Base-by-base conservation (phyloP, 2,797 vertebrate species). In the Staurois parvus region DNA sequence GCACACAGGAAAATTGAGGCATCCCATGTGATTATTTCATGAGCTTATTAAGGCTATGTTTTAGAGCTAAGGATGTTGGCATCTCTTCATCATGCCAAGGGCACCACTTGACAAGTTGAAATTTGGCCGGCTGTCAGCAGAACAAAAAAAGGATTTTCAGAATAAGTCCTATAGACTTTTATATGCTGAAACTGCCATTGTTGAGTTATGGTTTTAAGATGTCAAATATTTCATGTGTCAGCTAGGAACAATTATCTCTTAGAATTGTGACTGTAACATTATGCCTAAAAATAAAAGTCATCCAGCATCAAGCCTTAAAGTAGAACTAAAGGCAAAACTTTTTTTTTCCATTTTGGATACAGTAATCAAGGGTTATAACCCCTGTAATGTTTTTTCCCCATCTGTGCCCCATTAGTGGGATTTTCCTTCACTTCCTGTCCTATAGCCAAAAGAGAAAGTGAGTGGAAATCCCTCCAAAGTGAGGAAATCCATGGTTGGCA, bases 1-100 rank as follows among this genome's bases (percentile, higher is more conserved):
- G 29, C 28, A 56, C 70, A 86, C n/a, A 32, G 77, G 52, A 66
- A 70, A 72, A 86, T 52, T 28, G 13, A 59, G 66, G 80, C 80
- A n/a, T 83, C 75, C 45, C 11, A 28, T 75, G 76, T 62, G 81
- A 87, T 84, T 76, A 74, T 70, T 83, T 69, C 67, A 79, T 83
- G 52, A 76, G 56, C 85, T 87, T 83, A 87, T 87, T 87, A 87
- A 87, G 85, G 75, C 69, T 83, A 64, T 74, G 80, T 79, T 79
- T 79, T 52, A 75, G 42, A 83, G 85, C 80, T 72, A 67, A 78
- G 56, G 52, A 83, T 83, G 80, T 83, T 87, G 81, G 81, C 85
- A 84, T 45, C 2, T 24, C 6, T 26, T 75, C 52, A 77, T 72
- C 34, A 74, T 72, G 79, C 79, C 73, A 74, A 72, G 81, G 76